Conservation (phyloP, 2,797 vertebrate genomes). For the Crypturellus tataupa region DNA sequence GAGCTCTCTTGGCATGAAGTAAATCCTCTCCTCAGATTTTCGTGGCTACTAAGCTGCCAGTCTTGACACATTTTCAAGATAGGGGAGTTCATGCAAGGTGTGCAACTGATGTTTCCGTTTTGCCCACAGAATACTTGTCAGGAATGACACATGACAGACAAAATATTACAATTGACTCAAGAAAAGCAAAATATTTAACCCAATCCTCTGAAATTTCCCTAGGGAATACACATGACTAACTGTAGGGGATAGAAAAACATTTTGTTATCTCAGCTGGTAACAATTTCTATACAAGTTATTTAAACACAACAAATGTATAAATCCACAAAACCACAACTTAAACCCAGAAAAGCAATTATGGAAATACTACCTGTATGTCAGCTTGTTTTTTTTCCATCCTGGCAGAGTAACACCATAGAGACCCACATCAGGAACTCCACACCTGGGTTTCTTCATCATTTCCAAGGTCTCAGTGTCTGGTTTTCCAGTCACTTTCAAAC, state of each 20-base stretch:
- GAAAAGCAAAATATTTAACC: not conserved
- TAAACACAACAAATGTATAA: not conserved
- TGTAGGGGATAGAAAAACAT: not conserved
- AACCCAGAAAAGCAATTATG: not conserved
- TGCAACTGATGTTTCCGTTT: not conserved
- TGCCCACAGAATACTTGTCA: not conserved
- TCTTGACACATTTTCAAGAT: not conserved
- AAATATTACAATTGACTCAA: not conserved
- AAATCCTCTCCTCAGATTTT: not conserved
- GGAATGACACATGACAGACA: not conserved
- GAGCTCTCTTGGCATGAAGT: not conserved
- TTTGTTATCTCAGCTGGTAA: not conserved
- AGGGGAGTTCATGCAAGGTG: not conserved
- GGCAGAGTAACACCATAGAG: constrained; percentile 80
- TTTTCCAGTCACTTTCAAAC: constrained; percentile 86
- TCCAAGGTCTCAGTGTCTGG: constrained; percentile 85
- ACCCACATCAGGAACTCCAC: constrained; percentile 88
- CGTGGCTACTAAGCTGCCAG: not conserved
- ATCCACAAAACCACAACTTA: not conserved
- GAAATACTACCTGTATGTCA: constrained; percentile 90
- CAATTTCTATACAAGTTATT: not conserved
- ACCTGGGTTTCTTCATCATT: constrained; percentile 91
- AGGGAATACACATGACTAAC: not conserved
- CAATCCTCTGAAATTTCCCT: not conserved
- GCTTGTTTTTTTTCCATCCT: constrained; percentile 82